Percentiles rank a stretch among this genome's conserved stretches.
Conservation (phyloP, 2,888 invertebrate genomes). For the Nymphalis c-album region DNA sequence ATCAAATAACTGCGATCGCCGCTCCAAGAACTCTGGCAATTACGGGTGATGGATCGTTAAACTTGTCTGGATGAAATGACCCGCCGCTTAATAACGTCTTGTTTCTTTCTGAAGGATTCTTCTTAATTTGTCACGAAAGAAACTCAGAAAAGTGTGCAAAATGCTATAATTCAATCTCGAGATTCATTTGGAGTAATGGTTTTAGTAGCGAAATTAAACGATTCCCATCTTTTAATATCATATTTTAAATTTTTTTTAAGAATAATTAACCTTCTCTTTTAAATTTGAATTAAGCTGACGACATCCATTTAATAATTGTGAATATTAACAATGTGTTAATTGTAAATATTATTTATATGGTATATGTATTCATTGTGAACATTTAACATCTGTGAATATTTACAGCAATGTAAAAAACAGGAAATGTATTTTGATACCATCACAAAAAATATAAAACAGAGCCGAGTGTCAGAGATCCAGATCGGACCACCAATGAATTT, state of each 20-base stretch:
- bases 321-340: no score
- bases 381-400: no score
- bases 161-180: constrained; percentile 19
- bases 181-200: neutral
- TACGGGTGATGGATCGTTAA: constrained; percentile 30
- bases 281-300: neutral
- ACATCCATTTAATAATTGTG: no score
- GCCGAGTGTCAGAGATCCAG: no score
- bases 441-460: no score
- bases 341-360: no score
- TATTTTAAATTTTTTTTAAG: neutral
- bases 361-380: no score
- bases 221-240: neutral
- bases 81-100: constrained; percentile 47
- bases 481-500: no score
- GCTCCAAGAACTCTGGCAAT: constrained; percentile 28
- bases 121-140: constrained; percentile 59
- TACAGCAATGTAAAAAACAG: no score
- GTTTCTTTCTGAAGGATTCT: constrained; percentile 60
- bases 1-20: constrained; percentile 11
- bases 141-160: constrained; percentile 9
- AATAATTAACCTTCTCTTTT: neutral
- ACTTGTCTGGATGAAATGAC: constrained; percentile 33
- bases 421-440: no score
- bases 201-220: neutral